Evolutionary conservation across 2,888 invertebrate species (phyloP), one percentile per base, ranked within the genome.

Genomic region (Heliconius ismenius): DNA sequence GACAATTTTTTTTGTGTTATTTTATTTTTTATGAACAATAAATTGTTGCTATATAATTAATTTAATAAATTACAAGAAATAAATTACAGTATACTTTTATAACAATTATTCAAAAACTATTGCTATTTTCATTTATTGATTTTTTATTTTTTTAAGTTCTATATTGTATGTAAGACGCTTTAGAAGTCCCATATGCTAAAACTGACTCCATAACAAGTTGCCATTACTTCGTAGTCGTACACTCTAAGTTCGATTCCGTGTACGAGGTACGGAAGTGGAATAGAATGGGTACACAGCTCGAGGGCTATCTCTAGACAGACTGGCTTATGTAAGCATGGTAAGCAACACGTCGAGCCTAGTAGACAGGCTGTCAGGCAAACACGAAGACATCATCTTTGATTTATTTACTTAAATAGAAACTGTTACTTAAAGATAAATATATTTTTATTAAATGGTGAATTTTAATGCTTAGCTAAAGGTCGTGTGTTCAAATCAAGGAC

Each of bases 221-320:
- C 24, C 24, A 62, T 36, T 73, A 39, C 73, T 43, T 11, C 32
- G 9, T 32, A 7, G 32, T 32, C 39, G 60, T 62, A 21, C 36
- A 62, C 62, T n/a, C 62, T 62, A 60, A 32, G 36, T 62, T 73
- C 64, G 75, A 77, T 68, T 75, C 49, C 70, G 70, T 58, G 70
- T 75, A 65, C 73, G 49, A 73, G 63, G 65, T 54, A 74, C 75
- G 73, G 62, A 73, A 79, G 75, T 77, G 73, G 70, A 73, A 77
- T 77, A 73, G 75, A 64, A 76, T 76, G 69, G 73, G 69, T 73
- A 79, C 69, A 79, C 74, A 72, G 76, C 79, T 72, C 28, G 67
- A 77, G 73, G 79, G 74, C 73, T 73, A 63, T 73, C 73, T 75
- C 74, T 65, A 73, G 60, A 74, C 68, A 68, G 70, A 62, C 65